These are phyloP conservation scores for Myotis pilosus DNA, from an alignment of 2,797 vertebrate genomes.

Conservation along the genomic window DNA sequence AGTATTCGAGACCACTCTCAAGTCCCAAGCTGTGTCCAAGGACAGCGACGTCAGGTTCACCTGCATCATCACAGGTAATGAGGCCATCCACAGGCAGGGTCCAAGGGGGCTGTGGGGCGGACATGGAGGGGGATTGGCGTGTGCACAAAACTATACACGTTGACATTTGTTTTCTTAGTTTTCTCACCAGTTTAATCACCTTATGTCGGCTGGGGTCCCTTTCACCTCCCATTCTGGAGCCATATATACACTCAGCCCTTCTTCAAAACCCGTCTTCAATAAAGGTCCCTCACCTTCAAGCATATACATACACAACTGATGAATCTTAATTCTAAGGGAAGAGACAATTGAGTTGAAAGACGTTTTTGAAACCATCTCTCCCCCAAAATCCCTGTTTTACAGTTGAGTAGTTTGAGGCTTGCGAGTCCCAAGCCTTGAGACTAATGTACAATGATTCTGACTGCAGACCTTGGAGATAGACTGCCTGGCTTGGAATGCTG, in stretches of 20 bases:
- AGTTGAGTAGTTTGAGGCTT: not conserved
- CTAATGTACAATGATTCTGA: not conserved
- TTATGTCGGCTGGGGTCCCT: not conserved
- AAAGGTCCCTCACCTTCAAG: not conserved
- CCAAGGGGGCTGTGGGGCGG: not conserved
- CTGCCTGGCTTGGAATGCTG: not conserved
- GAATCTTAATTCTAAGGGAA: not conserved
- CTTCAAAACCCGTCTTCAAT: not conserved
- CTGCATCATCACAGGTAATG: slow-evolving; percentile 95
- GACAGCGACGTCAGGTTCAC: slow-evolving; percentile 95
- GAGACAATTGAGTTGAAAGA: not conserved
- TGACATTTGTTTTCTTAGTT: not conserved
- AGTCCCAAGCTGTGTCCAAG: slow-evolving; percentile 95
- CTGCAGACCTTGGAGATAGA: not conserved
- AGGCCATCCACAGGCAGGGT: not conserved
- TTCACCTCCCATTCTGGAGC: not conserved
- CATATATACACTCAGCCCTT: not conserved
- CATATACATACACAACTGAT: not conserved
- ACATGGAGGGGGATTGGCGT: not conserved
- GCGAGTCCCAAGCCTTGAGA: not conserved
- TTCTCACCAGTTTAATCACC: not conserved
- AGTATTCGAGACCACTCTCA: slow-evolving; percentile 95
- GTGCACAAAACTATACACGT: not conserved
- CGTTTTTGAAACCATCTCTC: not conserved
- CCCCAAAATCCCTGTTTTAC: not conserved